Evolutionary conservation across 2,888 invertebrate genomes (phyloP).

Genomic region (Drosophila nigricruria): DNA sequence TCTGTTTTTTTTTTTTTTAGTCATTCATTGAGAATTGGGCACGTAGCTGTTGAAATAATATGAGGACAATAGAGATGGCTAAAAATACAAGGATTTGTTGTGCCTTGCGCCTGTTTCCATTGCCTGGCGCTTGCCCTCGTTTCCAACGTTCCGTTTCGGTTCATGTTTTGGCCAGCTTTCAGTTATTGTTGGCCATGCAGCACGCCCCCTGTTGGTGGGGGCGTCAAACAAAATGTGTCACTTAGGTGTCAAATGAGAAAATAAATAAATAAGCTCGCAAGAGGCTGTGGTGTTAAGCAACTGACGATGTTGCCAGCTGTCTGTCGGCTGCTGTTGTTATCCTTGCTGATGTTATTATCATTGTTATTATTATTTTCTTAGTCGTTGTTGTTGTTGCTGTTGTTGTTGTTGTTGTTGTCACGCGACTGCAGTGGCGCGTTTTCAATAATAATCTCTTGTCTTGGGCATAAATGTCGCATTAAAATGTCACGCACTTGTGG

Average conservation of each 20-base stretch:
- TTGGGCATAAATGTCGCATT: constrained; percentile 79
- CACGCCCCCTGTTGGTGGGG: not conserved
- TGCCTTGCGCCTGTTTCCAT: not conserved
- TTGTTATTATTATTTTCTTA: constrained; percentile 32
- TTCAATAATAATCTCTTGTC: constrained; percentile 81
- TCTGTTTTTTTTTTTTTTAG: not conserved
- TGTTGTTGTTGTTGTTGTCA: constrained; percentile 57
- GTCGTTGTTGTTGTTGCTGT: constrained; percentile 31
- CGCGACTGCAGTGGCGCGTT: constrained; percentile 55
- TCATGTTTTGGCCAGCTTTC: not conserved
- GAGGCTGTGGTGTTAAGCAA: constrained; percentile 50
- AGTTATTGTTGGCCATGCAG: constrained; percentile 3
- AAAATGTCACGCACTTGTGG: constrained; percentile 81
- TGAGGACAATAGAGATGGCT: not conserved
- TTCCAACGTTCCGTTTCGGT: not conserved
- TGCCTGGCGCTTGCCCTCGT: not conserved
- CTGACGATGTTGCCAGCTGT: constrained; percentile 20
- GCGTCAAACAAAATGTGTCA: constrained; percentile 61
- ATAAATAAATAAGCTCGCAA: constrained; percentile 71
- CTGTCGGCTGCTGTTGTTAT: constrained; percentile 44
- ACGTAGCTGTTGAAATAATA: not conserved
- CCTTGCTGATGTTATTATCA: constrained; percentile 34
- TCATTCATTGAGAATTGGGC: not conserved
- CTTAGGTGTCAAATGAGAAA: constrained; percentile 68
- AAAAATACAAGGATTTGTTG: constrained; percentile 2